Evolutionary conservation across 2,888 invertebrate species (phyloP), one percentile per base, ranked within the genome.

Genomic region (Stenurella melanura): DNA sequence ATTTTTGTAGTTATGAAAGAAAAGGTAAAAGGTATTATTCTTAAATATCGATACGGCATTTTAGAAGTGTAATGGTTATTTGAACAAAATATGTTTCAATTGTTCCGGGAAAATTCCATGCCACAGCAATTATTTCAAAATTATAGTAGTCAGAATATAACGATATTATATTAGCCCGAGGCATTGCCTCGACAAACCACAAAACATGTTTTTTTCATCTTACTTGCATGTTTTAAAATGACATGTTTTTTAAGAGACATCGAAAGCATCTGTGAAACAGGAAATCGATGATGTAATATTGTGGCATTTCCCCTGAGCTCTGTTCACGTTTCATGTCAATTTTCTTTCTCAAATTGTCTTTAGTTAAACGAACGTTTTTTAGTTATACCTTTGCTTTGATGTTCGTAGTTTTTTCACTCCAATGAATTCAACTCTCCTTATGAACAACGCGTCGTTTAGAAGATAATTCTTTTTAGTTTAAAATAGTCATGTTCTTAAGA

Each of bases 321-420:
- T 64, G 64, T 64, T 64, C 64, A 19, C 64, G 64, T 64, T 30
- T 64, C 30, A 64, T 19, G 64, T 64, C 64, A 64, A 64, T 64
- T 64, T 64, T 64, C 64, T 64, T 64, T 42, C 61, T 63, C 64
- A 64, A 64, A 64, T 64, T 64, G 64, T 64, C 64, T 64, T 63
- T 64, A 38, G 19, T 64, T 64, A 42, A 64, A 15, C 64, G 64
- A 38, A 38, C 64, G 64, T 42, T 38, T 64, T 42, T 64, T 17
- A 64, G 38, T 64, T 18, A 64, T 50, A 42, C 42, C 19, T 64
- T 42, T 18, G 19, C 64, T 64, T 64, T 64, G 42, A 64, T 64
- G 42, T 50, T 19, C 30, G 18, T 64, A 64, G 64, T 64, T 64
- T 64, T 64, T 50, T n/a, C 64, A 50, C 64, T 42, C 18, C 64